Percentiles rank a stretch among this genome's conserved stretches.
Evolutionary conservation across 2,888 invertebrate genomes (phyloP).

Genomic region (Ormyrus nitidulus): DNA sequence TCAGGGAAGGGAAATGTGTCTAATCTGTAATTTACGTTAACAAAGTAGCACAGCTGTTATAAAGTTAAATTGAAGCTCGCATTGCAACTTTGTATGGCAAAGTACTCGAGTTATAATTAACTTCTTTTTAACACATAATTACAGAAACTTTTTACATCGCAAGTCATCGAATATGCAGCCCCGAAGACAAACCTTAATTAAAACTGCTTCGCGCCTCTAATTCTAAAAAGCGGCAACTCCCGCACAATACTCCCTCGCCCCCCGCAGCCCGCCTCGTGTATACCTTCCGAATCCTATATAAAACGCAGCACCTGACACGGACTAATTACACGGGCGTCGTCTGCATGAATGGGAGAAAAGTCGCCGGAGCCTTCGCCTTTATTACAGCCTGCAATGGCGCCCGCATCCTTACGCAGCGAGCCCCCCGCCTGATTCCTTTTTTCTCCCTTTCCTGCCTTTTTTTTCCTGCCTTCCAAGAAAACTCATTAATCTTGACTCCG

Average conservation of each 20-base stretch:
- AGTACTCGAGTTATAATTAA: no score
- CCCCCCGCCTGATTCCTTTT: neutral
- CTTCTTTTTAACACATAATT: no score
- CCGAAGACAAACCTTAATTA: no score
- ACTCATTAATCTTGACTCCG: slow-evolving; percentile 63
- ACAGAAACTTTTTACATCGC: no score
- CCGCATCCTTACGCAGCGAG: neutral
- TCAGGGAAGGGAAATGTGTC: no score
- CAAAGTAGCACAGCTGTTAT: no score
- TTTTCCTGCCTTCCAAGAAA: slow-evolving; percentile 40
- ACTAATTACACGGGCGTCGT: slow-evolving; percentile 34
- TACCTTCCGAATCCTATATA: slow-evolving; percentile 20
- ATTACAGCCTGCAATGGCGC: slow-evolving; percentile 24
- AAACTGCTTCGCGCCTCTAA: no score
- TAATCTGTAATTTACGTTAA: no score
- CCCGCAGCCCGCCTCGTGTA: no score
- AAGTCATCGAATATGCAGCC: no score
- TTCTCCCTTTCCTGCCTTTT: neutral
- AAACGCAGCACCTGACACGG: slow-evolving; percentile 34
- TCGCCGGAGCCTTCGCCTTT: slow-evolving; percentile 8
- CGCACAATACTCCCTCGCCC: neutral
- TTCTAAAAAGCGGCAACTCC: neutral
- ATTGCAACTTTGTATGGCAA: no score
- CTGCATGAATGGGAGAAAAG: neutral
- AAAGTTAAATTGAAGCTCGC: no score